These are phyloP conservation scores for Drosophila mimica DNA, from an alignment of 2,888 invertebrate genomes.

Conservation along the genomic window DNA sequence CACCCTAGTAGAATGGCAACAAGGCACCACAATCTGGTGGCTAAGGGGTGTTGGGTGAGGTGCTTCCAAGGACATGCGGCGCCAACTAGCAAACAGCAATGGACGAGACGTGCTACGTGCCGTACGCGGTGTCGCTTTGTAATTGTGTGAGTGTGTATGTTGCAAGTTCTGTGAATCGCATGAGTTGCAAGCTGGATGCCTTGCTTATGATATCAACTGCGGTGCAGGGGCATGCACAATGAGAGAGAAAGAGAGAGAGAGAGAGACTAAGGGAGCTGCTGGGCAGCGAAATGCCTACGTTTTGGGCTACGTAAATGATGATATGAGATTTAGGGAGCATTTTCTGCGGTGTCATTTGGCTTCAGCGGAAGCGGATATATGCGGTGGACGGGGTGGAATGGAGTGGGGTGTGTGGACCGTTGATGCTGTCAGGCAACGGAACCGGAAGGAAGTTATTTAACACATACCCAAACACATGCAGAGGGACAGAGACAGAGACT, in stretches of 20 bases:
- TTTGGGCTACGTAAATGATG: conserved; percentile 75
- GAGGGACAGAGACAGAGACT: conserved; percentile 28
- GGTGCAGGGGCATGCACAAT: background rate
- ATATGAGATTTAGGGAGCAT: conserved; percentile 75
- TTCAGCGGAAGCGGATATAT: conserved; percentile 66
- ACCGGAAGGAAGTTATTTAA: conserved; percentile 77
- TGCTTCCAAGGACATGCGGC: conserved; percentile 19
- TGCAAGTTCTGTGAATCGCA: conserved; percentile 38
- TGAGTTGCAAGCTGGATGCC: conserved; percentile 72
- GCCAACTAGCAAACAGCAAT: conserved; percentile 31
- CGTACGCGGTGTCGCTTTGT: conserved; percentile 42
- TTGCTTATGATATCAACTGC: conserved; percentile 66
- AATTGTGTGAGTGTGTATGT: conserved; percentile 49
- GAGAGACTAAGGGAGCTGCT: background rate
- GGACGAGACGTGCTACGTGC: conserved; percentile 59
- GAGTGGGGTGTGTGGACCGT: background rate
- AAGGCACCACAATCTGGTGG: conserved; percentile 25
- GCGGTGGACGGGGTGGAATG: conserved; percentile 1
- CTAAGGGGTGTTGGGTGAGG: background rate
- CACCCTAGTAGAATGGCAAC: conserved; percentile 46
- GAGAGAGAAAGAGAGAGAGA: background rate
- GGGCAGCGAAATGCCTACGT: conserved; percentile 52
- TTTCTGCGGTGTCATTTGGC: conserved; percentile 76
- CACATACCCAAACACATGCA: conserved; percentile 51
- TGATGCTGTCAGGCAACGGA: conserved; percentile 51